These are phyloP conservation scores for Bombus confusus DNA, from an alignment of 1,140 invertebrate species.

Conservation along the genomic window DNA sequence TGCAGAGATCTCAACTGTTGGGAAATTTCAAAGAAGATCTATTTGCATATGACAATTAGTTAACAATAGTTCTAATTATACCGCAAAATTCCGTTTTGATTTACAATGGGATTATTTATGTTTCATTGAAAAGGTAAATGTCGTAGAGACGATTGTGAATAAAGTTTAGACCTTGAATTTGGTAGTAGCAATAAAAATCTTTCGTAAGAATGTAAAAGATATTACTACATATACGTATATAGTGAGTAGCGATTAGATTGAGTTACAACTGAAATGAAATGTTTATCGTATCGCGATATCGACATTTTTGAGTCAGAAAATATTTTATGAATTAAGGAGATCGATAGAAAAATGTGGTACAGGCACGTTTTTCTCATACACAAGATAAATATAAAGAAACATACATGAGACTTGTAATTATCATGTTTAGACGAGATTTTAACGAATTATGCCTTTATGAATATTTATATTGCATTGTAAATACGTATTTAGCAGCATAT, in stretches of 20 bases:
- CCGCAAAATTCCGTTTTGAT: background rate
- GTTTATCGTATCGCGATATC: no score
- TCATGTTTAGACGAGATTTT: no score
- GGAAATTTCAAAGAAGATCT: background rate
- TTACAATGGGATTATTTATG: background rate
- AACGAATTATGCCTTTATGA: no score
- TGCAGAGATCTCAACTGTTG: background rate
- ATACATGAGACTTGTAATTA: background rate
- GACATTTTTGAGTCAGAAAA: background rate
- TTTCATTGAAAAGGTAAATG: background rate
- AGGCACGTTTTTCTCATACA: background rate
- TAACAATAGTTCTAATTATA: background rate
- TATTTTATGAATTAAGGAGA: background rate
- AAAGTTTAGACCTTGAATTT: slow-evolving; percentile 52
- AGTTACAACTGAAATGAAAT: slow-evolving; percentile 44
- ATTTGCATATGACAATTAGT: background rate
- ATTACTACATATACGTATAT: background rate
- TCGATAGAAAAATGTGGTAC: background rate
- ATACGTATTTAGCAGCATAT: background rate
- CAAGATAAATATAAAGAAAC: background rate
- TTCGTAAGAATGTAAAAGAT: slow-evolving; percentile 16
- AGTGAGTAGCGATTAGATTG: slow-evolving; percentile 36
- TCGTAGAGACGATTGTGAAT: slow-evolving; percentile 26
- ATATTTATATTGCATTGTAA: background rate
- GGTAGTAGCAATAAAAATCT: slow-evolving; percentile 57